Conservation (phyloP, 2,113 vertebrate genomes). For the Peromyscus californicus region DNA sequence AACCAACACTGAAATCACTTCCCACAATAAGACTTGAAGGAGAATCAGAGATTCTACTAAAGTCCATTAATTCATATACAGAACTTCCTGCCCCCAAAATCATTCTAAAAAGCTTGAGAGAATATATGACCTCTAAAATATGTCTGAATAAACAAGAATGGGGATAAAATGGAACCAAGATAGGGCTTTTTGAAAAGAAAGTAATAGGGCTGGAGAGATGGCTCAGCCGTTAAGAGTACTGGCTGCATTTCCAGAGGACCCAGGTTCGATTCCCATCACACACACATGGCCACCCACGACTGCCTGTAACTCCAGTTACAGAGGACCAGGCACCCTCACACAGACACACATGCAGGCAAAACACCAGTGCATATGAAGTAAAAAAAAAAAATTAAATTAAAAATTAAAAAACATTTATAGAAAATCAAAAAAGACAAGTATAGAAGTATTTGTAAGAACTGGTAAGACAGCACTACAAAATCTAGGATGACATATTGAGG, state of each 20-base stretch:
- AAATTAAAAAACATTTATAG: not conserved
- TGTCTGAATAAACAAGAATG: not conserved
- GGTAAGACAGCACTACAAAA: not conserved
- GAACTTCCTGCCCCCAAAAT: conserved; percentile 8
- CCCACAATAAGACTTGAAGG: not conserved
- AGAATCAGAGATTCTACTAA: not conserved
- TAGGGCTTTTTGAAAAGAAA: not conserved
- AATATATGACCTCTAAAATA: not conserved
- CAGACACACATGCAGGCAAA: not conserved
- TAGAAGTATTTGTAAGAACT: not conserved
- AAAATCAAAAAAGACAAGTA: not conserved
- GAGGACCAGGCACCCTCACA: not conserved
- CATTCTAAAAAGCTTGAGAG: not conserved
- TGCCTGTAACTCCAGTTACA: not conserved
- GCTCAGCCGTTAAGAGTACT: not conserved
- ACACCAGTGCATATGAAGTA: not conserved
- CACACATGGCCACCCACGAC: not conserved
- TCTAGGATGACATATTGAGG: not conserved
- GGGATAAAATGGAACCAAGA: conserved; percentile 6
- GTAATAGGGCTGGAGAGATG: not conserved
- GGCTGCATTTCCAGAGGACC: not conserved
- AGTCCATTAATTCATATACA: not conserved
- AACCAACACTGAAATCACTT: not conserved
- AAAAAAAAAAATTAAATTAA: not conserved
- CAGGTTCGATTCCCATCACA: not conserved